Percentiles rank a stretch among this genome's conserved stretches.
phyloP scores from a whole-genome alignment of 2,888 invertebrate genomes.

The Aporophyla lueneburgensis region DNA sequence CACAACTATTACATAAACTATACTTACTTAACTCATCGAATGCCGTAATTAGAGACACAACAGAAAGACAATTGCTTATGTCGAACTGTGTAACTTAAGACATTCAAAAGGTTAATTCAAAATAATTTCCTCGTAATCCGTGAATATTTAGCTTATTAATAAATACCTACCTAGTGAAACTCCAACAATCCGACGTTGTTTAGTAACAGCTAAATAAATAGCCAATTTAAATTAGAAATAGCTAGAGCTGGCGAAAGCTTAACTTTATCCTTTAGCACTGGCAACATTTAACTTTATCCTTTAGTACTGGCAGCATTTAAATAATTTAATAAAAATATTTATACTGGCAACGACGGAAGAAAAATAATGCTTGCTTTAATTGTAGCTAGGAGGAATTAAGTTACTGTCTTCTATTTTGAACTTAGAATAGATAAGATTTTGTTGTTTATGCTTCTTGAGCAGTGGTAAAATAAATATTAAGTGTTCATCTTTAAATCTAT shows the following conservation, averaged over 20 bases:
- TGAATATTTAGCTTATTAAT: conserved; percentile 24
- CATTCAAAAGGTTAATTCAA: too few species aligned
- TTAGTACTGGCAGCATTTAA: conserved; percentile 29
- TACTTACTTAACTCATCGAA: too few species aligned
- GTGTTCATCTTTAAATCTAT: not conserved
- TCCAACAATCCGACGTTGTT: conserved; percentile 20
- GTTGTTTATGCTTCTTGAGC: not conserved
- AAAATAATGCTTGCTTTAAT: not conserved
- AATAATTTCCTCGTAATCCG: not conserved
- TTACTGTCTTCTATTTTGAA: not conserved
- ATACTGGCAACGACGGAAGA: not conserved
- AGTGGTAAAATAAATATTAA: not conserved
- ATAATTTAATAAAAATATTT: conserved; percentile 45
- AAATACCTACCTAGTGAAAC: conserved; percentile 7
- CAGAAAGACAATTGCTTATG: too few species aligned
- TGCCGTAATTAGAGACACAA: too few species aligned
- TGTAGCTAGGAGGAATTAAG: not conserved
- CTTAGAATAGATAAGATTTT: not conserved
- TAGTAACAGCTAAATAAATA: conserved; percentile 25
- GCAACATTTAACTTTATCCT: conserved; percentile 29
- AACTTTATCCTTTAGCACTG: conserved; percentile 7
- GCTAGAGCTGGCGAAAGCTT: not conserved
- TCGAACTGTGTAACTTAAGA: too few species aligned
- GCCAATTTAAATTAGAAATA: conserved; percentile 40
- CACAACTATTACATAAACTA: too few species aligned